Evolutionary conservation across 2,888 invertebrate species (phyloP).

Genomic region (Heliconius aoede): DNA sequence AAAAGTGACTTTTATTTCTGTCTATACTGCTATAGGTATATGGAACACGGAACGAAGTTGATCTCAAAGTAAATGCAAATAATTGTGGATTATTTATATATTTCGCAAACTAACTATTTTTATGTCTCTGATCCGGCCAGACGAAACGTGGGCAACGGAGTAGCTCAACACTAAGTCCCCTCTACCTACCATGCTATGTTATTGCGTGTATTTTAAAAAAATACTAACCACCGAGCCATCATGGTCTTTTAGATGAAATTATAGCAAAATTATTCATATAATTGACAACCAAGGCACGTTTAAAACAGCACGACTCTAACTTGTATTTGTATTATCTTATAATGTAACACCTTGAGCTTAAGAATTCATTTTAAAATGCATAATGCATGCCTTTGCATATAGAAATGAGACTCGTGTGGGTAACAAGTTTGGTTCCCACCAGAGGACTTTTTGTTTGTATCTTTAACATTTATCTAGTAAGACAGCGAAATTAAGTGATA

Average conservation of each 20-base stretch:
- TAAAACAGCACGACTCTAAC: not conserved
- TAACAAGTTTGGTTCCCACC: slow-evolving; percentile 12
- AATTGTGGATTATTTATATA: too few species aligned
- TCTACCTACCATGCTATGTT: not conserved
- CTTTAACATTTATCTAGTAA: not conserved
- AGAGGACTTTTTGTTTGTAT: not conserved
- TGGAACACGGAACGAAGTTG: too few species aligned
- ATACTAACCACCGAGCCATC: not conserved
- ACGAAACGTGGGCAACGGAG: not conserved
- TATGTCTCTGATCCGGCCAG: not conserved
- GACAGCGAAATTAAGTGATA: not conserved
- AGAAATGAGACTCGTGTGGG: not conserved
- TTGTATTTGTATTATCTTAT: not conserved
- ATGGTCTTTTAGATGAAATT: not conserved
- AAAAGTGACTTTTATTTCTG: too few species aligned
- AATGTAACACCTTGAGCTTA: slow-evolving; percentile 9
- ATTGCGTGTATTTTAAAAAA: not conserved
- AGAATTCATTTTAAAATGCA: slow-evolving; percentile 22
- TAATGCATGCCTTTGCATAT: slow-evolving; percentile 9
- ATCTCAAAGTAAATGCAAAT: too few species aligned
- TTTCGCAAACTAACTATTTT: not conserved
- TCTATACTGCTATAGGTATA: too few species aligned
- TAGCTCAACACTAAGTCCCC: not conserved
- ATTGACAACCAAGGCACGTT: slow-evolving; percentile 4
- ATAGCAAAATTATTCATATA: not conserved